Conservation (phyloP, 2,888 invertebrate genomes). For the Phrixothrix hirtus region DNA sequence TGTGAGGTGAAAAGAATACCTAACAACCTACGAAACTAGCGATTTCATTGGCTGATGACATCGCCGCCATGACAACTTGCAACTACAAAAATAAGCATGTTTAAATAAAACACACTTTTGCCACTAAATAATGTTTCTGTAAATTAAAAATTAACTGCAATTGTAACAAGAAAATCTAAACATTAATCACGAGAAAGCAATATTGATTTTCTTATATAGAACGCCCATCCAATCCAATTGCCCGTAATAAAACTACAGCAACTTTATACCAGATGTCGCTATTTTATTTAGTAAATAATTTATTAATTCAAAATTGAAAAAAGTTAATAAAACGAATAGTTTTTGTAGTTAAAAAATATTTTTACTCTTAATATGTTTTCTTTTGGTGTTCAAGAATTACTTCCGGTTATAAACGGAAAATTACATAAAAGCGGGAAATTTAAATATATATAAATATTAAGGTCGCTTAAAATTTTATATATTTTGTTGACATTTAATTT, state of each 20-base stretch:
- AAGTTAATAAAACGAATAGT: neutral
- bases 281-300: constrained; percentile 12
- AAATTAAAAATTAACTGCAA: too few relatives aligned
- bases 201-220: constrained; percentile 33
- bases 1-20: constrained; percentile 67
- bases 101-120: constrained; percentile 46
- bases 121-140: constrained; percentile 10
- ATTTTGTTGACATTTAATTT: too few relatives aligned
- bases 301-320: neutral
- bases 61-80: constrained; percentile 69
- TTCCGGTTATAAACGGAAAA: neutral
- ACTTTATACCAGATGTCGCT: constrained; percentile 33
- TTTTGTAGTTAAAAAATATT: too few relatives aligned
- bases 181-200: constrained; percentile 21
- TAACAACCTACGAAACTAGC: constrained; percentile 67
- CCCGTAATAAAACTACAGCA: constrained; percentile 19
- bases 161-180: constrained; percentile 19
- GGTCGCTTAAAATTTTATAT: too few relatives aligned
- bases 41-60: constrained; percentile 70
- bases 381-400: neutral
- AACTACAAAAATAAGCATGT: constrained; percentile 53
- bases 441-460: too few relatives aligned
- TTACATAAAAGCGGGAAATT: neutral
- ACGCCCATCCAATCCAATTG: constrained; percentile 39
- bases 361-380: too few relatives aligned